phyloP scores from a whole-genome alignment of 2,888 invertebrate genomes.

The Endotricha flammealis region DNA sequence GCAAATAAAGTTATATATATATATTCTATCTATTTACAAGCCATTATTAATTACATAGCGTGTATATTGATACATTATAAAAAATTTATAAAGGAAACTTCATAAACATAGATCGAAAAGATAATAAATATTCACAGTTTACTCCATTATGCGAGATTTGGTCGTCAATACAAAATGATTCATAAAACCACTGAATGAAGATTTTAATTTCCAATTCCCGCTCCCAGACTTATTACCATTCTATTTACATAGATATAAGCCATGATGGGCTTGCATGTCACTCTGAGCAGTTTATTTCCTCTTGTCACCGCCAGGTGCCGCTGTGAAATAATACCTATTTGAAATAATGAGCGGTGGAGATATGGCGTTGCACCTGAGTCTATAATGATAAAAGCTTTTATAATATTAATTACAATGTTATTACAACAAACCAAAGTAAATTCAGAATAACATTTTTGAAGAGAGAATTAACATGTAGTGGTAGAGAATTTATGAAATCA shows the following conservation, averaged over 20 bases:
- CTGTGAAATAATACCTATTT: conserved; percentile 2
- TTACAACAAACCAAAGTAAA: too few relatives aligned
- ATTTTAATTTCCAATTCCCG: not conserved
- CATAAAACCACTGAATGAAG: not conserved
- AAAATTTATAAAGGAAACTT: not conserved
- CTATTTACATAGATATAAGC: not conserved
- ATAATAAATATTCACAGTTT: not conserved
- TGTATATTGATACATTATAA: too few relatives aligned
- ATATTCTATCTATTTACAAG: too few relatives aligned
- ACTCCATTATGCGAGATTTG: not conserved
- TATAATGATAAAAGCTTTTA: not conserved
- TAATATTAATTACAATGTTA: not conserved
- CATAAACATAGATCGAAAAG: not conserved
- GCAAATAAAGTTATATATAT: too few relatives aligned
- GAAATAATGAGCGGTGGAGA: conserved; percentile 1
- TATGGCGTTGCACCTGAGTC: not conserved
- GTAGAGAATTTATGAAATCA: too few relatives aligned
- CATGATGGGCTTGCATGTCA: not conserved
- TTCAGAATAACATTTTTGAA: too few relatives aligned
- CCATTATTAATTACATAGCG: too few relatives aligned
- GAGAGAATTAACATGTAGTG: too few relatives aligned
- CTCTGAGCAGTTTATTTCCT: not conserved
- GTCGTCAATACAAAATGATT: not conserved
- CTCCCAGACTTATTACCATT: not conserved
- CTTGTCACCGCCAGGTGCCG: not conserved